These are phyloP conservation scores for Volucella bombylans DNA, from an alignment of 2,888 invertebrate genomes.

Conservation along the genomic window DNA sequence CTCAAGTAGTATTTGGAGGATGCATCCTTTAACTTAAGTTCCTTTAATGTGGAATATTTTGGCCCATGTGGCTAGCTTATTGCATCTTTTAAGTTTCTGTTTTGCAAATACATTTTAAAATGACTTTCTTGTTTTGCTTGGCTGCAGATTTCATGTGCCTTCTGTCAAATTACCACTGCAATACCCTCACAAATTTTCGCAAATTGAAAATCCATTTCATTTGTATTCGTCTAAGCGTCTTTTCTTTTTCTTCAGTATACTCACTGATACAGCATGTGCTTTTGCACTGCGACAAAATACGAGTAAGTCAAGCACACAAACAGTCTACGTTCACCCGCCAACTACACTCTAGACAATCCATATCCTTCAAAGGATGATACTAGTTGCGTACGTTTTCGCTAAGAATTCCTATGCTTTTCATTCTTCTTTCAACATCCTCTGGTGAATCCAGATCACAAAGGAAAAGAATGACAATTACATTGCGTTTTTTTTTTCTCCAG, in stretches of 20 bases:
- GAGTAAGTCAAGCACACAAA: conserved; percentile 5
- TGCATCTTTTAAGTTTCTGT: no score
- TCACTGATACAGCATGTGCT: conserved; percentile 46
- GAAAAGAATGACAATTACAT: conserved; percentile 67
- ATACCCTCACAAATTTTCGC: conserved; percentile 56
- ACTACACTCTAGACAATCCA: conserved; percentile 51
- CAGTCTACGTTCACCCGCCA: no score
- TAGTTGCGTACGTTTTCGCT: conserved; percentile 68
- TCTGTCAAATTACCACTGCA: conserved; percentile 42
- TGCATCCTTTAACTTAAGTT: no score
- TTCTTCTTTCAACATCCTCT: conserved; percentile 54
- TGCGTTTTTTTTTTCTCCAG: conserved; percentile 18
- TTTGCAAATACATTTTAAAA: neutral
- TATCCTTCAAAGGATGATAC: conserved; percentile 63
- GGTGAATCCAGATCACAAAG: conserved; percentile 52
- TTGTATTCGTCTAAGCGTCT: conserved; percentile 46
- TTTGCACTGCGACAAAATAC: conserved; percentile 25
- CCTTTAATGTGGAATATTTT: no score
- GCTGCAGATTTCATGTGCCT: conserved; percentile 39
- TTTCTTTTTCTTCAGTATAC: conserved; percentile 1
- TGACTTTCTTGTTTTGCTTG: conserved; percentile 16
- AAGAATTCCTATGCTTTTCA: conserved; percentile 57
- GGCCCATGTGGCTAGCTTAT: no score
- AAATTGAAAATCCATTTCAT: conserved; percentile 53
- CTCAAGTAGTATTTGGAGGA: no score